phyloP scores from a whole-genome alignment of 2,888 invertebrate genomes.

The Diarsia rubi region DNA sequence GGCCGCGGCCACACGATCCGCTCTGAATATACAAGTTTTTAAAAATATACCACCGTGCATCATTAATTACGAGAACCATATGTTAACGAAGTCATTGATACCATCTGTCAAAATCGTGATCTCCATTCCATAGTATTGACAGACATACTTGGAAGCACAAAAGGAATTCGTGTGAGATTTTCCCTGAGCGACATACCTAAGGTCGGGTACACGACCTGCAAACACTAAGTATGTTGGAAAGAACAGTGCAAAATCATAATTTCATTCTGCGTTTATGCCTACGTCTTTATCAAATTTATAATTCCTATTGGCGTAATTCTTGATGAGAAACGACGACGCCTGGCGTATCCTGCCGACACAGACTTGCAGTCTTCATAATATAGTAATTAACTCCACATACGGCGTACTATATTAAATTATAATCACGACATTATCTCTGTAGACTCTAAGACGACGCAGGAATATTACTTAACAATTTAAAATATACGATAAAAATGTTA shows the following conservation, averaged over 20 bases:
- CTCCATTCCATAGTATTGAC: conserved; percentile 59
- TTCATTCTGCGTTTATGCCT: not conserved
- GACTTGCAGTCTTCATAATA: conserved; percentile 45
- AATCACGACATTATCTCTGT: conserved; percentile 31
- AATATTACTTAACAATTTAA: conserved; percentile 30
- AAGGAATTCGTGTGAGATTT: conserved; percentile 59
- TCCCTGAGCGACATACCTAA: conserved; percentile 45
- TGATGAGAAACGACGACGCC: not conserved
- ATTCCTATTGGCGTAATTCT: conserved; percentile 12
- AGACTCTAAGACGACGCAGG: conserved; percentile 43
- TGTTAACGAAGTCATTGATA: conserved; percentile 66
- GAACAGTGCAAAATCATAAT: conserved; percentile 1
- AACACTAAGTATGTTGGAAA: conserved; percentile 12
- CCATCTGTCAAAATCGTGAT: conserved; percentile 69
- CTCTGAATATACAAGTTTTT: conserved; percentile 77
- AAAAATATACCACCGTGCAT: conserved; percentile 64
- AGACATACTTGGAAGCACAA: conserved; percentile 53
- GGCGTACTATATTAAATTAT: conserved; percentile 27
- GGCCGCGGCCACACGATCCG: conserved; percentile 72
- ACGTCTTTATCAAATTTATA: conserved; percentile 34
- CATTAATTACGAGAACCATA: conserved; percentile 69
- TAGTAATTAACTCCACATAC: conserved; percentile 12
- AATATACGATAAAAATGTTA: conserved; percentile 17
- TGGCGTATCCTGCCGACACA: conserved; percentile 3
- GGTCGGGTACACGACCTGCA: conserved; percentile 28